Conservation (phyloP, 2,888 invertebrate species). For the Stictocephala bisonia region DNA sequence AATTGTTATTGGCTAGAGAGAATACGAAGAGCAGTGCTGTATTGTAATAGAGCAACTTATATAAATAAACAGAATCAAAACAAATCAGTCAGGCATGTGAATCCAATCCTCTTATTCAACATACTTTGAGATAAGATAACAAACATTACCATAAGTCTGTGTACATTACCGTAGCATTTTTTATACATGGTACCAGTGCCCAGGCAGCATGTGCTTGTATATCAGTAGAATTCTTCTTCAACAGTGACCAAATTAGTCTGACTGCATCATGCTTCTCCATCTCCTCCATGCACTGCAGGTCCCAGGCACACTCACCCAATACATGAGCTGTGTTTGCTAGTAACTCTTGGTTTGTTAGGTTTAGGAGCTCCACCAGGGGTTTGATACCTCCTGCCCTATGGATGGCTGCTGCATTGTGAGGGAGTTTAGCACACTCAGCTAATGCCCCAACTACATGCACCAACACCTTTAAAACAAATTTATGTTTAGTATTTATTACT, state of each 20-base stretch:
- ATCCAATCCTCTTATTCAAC: too few species aligned
- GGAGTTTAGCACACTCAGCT: slow-evolving; percentile 86
- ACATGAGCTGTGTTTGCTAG: slow-evolving; percentile 91
- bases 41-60: too few species aligned
- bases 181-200: slow-evolving; percentile 92
- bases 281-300: slow-evolving; percentile 79
- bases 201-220: slow-evolving; percentile 94
- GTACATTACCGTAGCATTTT: slow-evolving; percentile 74
- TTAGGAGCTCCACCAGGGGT: slow-evolving; percentile 80
- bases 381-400: slow-evolving; percentile 80
- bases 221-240: slow-evolving; percentile 83
- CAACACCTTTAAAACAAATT: slow-evolving; percentile 68
- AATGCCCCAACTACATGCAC: slow-evolving; percentile 92
- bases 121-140: too few species aligned
- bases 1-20: too few species aligned
- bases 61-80: too few species aligned
- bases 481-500: too few species aligned
- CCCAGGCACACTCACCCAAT: slow-evolving; percentile 82
- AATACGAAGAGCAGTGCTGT: too few species aligned
- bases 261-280: slow-evolving; percentile 93
- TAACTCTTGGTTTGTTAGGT: slow-evolving; percentile 85
- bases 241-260: slow-evolving; percentile 91
- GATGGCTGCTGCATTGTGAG: slow-evolving; percentile 79
- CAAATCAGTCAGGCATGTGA: too few species aligned
- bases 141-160: too few species aligned